Conservation (phyloP, 2,797 vertebrate species). For the Cuculus canorus region DNA sequence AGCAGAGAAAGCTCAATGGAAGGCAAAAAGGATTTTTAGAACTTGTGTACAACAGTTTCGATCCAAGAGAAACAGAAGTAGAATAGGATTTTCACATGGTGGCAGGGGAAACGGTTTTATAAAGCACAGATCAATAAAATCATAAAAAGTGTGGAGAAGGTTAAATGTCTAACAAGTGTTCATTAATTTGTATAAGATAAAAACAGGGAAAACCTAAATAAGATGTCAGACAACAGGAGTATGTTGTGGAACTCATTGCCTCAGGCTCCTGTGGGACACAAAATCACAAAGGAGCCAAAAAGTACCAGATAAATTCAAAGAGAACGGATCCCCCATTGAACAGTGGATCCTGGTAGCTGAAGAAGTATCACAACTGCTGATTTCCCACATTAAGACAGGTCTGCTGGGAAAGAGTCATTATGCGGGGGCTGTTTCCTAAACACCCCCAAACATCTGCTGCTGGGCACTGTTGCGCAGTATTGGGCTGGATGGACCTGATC, state of each 20-base stretch:
- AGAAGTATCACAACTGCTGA: not conserved
- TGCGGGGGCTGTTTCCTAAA: not conserved
- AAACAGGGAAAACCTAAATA: not conserved
- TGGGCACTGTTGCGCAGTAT: rapidly evolving
- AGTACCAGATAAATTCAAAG: not conserved
- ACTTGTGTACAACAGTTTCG: not conserved
- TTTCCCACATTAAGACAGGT: not conserved
- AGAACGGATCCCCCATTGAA: not conserved
- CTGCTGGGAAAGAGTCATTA: not conserved
- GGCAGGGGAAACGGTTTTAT: not conserved
- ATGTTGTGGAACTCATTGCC: not conserved
- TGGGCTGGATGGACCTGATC: not conserved
- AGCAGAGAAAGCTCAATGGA: not conserved
- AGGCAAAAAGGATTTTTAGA: not conserved
- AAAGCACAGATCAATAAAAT: not conserved
- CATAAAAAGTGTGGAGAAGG: not conserved
- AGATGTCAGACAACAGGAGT: not conserved
- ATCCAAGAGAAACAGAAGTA: not conserved
- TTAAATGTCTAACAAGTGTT: not conserved
- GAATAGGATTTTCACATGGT: not conserved
- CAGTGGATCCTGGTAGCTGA: not conserved
- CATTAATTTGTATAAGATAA: not conserved
- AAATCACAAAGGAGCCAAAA: not conserved
- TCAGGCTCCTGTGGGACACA: not conserved
- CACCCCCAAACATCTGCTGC: not conserved